These are phyloP conservation scores for Tipula vernalis DNA, from an alignment of 2,888 invertebrate genomes.

Conservation along the genomic window DNA sequence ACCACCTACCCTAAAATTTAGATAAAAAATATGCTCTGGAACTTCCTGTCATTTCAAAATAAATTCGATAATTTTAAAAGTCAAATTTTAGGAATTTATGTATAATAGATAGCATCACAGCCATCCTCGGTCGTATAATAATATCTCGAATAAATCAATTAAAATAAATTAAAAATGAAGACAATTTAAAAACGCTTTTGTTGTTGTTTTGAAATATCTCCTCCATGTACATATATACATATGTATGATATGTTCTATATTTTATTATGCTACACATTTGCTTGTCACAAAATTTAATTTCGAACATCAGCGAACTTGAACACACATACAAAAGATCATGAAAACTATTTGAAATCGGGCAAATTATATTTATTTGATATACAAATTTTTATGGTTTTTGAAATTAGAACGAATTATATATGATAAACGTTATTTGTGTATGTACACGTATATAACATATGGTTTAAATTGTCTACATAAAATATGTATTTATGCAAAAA, in stretches of 20 bases:
- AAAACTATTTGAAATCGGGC: neutral
- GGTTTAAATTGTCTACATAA: neutral
- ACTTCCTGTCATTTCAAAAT: neutral
- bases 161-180: neutral
- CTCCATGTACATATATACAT: neutral
- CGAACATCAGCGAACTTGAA: neutral
- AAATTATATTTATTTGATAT: neutral
- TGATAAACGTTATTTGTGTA: neutral
- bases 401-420: neutral
- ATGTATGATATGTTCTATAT: neutral
- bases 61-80: neutral
- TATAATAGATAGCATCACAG: neutral
- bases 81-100: neutral
- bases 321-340: neutral
- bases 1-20: neutral
- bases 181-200: neutral
- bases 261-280: neutral
- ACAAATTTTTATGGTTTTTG: neutral
- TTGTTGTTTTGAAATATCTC: neutral
- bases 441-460: neutral
- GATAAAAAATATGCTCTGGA: neutral
- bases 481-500: too few relatives aligned
- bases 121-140: neutral
- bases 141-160: neutral
- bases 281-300: neutral